A percentile compares a stretch with the other conserved stretches of the same genome.
Evolutionary conservation across 2,113 vertebrate genomes (phyloP).

Genomic region (Nibea albiflora): DNA sequence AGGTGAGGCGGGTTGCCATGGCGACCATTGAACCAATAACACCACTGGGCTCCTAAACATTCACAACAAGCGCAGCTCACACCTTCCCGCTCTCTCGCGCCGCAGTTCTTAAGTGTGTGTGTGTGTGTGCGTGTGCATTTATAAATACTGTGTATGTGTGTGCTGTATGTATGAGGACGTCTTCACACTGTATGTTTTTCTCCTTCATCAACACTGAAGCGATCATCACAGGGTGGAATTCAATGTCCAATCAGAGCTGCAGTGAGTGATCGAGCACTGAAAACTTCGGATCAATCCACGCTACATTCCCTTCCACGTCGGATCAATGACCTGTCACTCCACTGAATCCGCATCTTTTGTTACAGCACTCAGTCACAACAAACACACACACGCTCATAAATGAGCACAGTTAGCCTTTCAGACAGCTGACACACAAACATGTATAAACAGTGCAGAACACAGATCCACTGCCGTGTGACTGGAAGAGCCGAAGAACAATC

Average conservation of each 20-base stretch:
- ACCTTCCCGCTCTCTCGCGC: slow-evolving; percentile 21
- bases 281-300: slow-evolving; percentile 8
- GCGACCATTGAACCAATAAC: slow-evolving; percentile 72
- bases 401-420: neutral
- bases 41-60: slow-evolving; percentile 59
- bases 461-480: neutral
- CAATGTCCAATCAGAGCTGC: slow-evolving; percentile 28
- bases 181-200: neutral
- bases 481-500: neutral
- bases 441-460: neutral
- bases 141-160: neutral
- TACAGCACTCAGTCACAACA: neutral
- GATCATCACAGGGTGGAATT: slow-evolving; percentile 1
- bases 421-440: neutral
- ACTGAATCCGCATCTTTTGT: neutral
- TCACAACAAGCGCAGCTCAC: slow-evolving; percentile 62
- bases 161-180: neutral
- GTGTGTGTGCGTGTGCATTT: neutral
- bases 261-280: neutral
- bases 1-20: slow-evolving; percentile 71
- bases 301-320: neutral
- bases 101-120: slow-evolving; percentile 9
- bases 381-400: neutral
- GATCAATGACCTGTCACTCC: slow-evolving; percentile 23
- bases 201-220: neutral